A percentile compares a stretch with the other conserved stretches of the same genome.
phyloP scores from a whole-genome alignment of 2,888 invertebrate species.

The Limnephilus auricula region DNA sequence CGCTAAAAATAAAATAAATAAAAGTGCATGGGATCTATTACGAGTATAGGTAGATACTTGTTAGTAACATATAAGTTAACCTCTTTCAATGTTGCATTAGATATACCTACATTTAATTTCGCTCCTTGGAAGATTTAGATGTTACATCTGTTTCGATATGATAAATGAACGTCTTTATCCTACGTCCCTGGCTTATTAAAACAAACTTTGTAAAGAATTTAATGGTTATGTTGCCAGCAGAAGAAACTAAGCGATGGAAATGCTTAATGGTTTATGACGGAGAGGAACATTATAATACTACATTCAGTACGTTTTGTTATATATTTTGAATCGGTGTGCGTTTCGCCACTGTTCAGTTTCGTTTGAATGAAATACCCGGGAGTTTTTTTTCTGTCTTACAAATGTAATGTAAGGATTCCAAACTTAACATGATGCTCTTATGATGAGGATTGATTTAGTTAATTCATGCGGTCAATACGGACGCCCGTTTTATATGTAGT shows the following conservation, averaged over 20 bases:
- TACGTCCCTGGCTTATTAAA: neutral
- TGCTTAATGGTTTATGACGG: neutral
- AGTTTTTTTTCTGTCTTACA: neutral
- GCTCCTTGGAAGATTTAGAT: conserved; percentile 20
- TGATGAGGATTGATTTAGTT: conserved; percentile 2
- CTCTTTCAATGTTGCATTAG: neutral
- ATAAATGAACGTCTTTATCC: conserved; percentile 11
- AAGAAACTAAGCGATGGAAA: neutral
- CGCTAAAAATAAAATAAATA: too few relatives aligned
- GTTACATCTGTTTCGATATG: conserved; percentile 14
- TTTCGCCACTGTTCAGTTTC: neutral
- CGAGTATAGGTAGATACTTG: too few relatives aligned
- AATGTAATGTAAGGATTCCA: neutral
- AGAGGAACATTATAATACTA: neutral
- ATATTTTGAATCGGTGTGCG: neutral
- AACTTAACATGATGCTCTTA: neutral
- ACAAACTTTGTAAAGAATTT: neutral
- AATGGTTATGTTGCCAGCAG: conserved; percentile 3
- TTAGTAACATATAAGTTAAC: too few relatives aligned
- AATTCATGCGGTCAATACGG: neutral
- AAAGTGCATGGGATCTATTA: too few relatives aligned
- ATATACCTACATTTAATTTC: neutral
- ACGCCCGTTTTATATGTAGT: neutral
- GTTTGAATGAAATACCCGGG: neutral
- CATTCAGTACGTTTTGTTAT: neutral